Evolutionary conservation across 2,888 invertebrate genomes (phyloP), one percentile per base, ranked within the genome.

Genomic region (Erebia aethiops): DNA sequence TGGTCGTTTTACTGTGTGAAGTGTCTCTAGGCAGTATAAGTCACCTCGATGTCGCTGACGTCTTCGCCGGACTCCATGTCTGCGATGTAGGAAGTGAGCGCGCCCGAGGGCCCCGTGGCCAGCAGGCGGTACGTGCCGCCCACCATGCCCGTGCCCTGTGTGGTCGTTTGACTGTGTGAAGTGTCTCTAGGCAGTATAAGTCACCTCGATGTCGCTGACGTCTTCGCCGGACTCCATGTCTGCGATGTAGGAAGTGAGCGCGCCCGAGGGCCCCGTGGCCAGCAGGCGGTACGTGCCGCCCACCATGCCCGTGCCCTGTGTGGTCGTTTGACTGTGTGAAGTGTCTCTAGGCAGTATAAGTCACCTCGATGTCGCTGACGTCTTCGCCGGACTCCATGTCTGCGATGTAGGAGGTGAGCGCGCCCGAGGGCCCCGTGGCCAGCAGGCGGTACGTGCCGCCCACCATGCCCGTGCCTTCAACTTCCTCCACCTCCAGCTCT

Each of bases 401-500:
- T 5, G 56, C 26, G 14, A 57, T 57, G 56, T 57, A 57, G 56
- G 56, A 21, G 18, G 56, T 21, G 21, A 56, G 56, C 56, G 56
- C 18, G 11, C 21, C 56, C 3, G 56, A 57, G 26, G 56, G 56
- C 56, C 56, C 56, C 13, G 56, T 26, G 26, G 56, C 56, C 56
- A 57, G 56, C 56, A 57, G 56, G 21, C 56, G 56, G 26, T 57
- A 57, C 26, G 56, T 57, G 56, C 56, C 56, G 56, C 56, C 56
- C 56, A 57, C 56, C 56, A 57, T 57, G 56, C 56, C 56, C 26
- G 56, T 91, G 26, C 90, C 46, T 74, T 87, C 88, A 43, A 91
- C 87, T 72, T 92, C 91, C 71, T 93, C 93, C 56, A 92, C 89
- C 73, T 94, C 93, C 69, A 92, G 74, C 76, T 92, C 93, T 72